Base-by-base conservation (phyloP, 2,888 invertebrate genomes). In the Limnephilus rhombicus region DNA sequence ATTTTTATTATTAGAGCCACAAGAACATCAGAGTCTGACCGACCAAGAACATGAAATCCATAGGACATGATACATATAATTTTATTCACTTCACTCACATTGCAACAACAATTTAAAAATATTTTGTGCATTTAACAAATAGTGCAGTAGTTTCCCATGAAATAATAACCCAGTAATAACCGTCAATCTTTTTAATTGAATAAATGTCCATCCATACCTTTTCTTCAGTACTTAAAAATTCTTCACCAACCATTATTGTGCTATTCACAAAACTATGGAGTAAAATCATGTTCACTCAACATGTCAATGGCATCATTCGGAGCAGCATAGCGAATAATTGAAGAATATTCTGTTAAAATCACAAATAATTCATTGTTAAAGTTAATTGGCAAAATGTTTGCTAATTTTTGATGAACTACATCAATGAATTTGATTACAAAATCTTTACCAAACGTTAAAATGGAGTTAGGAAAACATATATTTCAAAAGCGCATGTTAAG, bases 261-360 rank as follows among this genome's bases (percentile, higher is more conserved):
- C 45, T 86, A 53, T 68, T 49, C 31, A 87, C 29, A 37, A 53
- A 87, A 53, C 31, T 87, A 87, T 34, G 87, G 31, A 87, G 24
- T 94, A 94, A 94, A 95, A 94, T 95, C 95, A 94, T 95, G 95
- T 94, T 95, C 96, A 94, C 96, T 96, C 94, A 97, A 95, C 96
- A 98, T 97, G 94, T 97, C 96, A 94, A 97, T 97, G 94, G 97
- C 97, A 94, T 98, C 97, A 94, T 96, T 96, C 80, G 97, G 97
- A 94, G 97, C 97, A 94, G 97, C 97, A 95, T 97, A 98, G 94
- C 96, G 96, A 93, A 97, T 96, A 94, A 96, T 95, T 18, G 95
- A 95, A 1, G 95, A 94, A 93, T 95, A 95, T 91, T 95, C 95
- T 95, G 95, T 93, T 95, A 95, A 96, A 94, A 95, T 95, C 95